phyloP scores from a whole-genome alignment of 2,797 vertebrate species.

The Streptopelia turtur region DNA sequence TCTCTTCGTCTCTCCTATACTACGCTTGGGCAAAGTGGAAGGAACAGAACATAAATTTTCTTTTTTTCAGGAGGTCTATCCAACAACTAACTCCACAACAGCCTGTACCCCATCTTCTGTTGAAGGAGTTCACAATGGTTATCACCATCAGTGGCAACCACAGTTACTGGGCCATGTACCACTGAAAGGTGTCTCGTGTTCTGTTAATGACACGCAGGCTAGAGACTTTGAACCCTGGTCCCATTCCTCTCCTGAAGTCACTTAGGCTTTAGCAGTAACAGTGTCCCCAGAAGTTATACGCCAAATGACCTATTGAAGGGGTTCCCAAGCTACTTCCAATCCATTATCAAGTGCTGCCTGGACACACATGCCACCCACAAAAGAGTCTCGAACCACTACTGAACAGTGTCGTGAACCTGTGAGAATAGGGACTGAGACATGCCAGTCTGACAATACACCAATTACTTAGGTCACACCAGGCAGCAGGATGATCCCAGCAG shows the following conservation, averaged over 20 bases:
- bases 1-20: neutral
- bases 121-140: neutral
- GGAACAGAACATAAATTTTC: neutral
- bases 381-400: neutral
- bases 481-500: slow-evolving; percentile 30
- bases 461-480: slow-evolving; percentile 13
- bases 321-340: neutral
- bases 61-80: neutral
- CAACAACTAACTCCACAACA: neutral
- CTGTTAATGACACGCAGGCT: neutral
- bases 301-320: neutral
- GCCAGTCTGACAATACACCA: neutral
- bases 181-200: neutral
- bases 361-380: neutral
- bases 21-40: neutral
- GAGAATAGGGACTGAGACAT: neutral
- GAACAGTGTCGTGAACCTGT: neutral
- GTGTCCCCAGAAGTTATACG: neutral
- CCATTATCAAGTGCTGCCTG: neutral
- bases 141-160: neutral
- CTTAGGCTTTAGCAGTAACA: neutral
- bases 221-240: neutral
- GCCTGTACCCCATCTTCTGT: neutral
- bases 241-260: neutral
- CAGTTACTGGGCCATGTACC: neutral